These are phyloP conservation scores for Dromas ardeola DNA, from an alignment of 2,113 vertebrate genomes.

Conservation along the genomic window DNA sequence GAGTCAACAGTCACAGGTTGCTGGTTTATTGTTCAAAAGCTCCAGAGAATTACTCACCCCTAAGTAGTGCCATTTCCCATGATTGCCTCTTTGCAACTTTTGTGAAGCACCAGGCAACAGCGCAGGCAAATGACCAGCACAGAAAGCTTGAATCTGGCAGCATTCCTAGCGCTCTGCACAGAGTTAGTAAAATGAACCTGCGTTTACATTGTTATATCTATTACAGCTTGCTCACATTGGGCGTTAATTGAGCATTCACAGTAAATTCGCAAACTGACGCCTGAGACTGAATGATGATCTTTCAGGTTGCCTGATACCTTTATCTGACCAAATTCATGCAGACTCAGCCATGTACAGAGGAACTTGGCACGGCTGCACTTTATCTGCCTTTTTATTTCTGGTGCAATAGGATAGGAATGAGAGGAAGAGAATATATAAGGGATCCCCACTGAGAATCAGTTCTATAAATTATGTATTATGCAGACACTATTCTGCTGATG, in stretches of 20 bases:
- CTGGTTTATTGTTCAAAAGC: not conserved
- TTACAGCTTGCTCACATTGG: not conserved
- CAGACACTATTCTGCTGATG: conserved; percentile 63
- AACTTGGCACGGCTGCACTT: conserved; percentile 20
- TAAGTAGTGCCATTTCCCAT: not conserved
- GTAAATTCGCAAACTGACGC: not conserved
- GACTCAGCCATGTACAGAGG: conserved; percentile 39
- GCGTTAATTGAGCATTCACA: not conserved
- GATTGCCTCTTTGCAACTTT: not conserved
- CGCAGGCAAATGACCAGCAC: not conserved
- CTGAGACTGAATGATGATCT: conserved; percentile 27
- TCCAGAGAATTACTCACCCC: not conserved
- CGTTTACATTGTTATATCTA: not conserved
- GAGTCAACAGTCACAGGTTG: not conserved
- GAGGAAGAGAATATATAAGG: conserved; percentile 46
- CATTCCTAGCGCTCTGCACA: not conserved
- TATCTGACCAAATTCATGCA: conserved; percentile 49
- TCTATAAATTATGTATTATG: conserved; percentile 74
- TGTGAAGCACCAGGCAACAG: not conserved
- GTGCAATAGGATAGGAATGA: conserved; percentile 32
- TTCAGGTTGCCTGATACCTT: conserved; percentile 20
- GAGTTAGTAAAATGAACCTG: not conserved
- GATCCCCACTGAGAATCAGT: conserved; percentile 56
- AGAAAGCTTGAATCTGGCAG: not conserved
- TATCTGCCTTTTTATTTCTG: conserved; percentile 49